phyloP scores from a whole-genome alignment of 2,888 invertebrate species.

The Dasypolia templi region DNA sequence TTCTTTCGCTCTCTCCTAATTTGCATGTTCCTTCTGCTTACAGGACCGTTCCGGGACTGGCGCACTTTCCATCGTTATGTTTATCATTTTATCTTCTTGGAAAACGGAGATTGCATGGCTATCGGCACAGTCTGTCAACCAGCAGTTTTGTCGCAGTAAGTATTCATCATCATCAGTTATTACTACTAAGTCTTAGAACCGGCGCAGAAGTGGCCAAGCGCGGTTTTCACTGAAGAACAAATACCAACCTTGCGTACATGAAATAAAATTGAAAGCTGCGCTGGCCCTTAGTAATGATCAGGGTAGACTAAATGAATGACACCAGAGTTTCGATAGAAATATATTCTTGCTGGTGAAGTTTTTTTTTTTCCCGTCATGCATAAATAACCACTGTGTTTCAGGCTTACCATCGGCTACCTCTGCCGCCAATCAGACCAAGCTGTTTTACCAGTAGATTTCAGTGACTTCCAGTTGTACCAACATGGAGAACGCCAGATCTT shows the following conservation, averaged over 20 bases:
- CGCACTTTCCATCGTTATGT: constrained; percentile 92
- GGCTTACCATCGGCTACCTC: constrained; percentile 91
- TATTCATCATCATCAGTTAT: constrained; percentile 32
- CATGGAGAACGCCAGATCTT: constrained; percentile 91
- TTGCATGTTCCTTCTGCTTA: constrained; percentile 24
- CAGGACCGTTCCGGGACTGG: constrained; percentile 92
- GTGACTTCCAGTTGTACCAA: constrained; percentile 90
- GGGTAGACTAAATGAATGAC: background rate
- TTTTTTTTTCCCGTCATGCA: background rate
- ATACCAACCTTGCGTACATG: background rate
- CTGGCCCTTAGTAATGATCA: too few relatives aligned
- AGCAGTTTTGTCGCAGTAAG: constrained; percentile 90
- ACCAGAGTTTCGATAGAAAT: background rate
- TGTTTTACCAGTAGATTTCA: constrained; percentile 85
- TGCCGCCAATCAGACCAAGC: constrained; percentile 86
- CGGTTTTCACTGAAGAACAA: background rate
- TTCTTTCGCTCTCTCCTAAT: background rate
- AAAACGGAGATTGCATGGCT: constrained; percentile 93
- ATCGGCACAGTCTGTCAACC: constrained; percentile 93
- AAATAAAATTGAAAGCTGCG: background rate
- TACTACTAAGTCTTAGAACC: background rate
- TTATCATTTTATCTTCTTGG: constrained; percentile 92
- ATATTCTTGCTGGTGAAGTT: background rate
- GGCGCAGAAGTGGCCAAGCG: background rate
- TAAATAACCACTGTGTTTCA: constrained; percentile 73